Percentiles rank a stretch among this genome's conserved stretches.
phyloP scores from a whole-genome alignment of 1,140 invertebrate species.

The Alviniconcha marisindica region DNA sequence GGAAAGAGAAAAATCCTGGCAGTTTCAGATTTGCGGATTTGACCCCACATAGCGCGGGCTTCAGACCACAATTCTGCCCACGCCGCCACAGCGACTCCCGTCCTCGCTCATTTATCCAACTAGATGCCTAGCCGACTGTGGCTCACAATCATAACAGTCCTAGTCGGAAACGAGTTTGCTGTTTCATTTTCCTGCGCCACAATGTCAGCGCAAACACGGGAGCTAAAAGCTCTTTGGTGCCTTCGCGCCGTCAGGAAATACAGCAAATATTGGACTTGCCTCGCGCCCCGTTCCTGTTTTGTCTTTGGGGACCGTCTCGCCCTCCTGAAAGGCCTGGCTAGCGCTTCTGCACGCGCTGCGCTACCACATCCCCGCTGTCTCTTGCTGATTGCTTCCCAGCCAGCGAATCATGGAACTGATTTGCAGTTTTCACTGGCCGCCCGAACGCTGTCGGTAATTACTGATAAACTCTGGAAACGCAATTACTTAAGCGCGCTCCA shows the following conservation, averaged over 20 bases:
- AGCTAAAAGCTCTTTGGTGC: slow-evolving; percentile 41
- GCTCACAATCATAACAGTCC: slow-evolving; percentile 36
- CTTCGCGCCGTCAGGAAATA: slow-evolving; percentile 40
- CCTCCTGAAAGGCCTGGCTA: neutral
- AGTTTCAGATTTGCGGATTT: too few relatives aligned
- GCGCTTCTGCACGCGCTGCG: neutral
- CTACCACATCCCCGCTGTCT: too few relatives aligned
- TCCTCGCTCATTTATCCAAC: slow-evolving; percentile 45
- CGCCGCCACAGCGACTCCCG: neutral
- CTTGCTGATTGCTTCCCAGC: too few relatives aligned
- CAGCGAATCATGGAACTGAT: slow-evolving; percentile 21
- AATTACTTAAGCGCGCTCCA: slow-evolving; percentile 22
- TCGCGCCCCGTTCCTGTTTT: slow-evolving; percentile 17
- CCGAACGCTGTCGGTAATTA: slow-evolving; percentile 21
- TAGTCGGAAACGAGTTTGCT: slow-evolving; percentile 44
- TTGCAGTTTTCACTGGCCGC: slow-evolving; percentile 34
- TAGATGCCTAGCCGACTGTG: slow-evolving; percentile 35
- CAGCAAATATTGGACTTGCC: slow-evolving; percentile 47
- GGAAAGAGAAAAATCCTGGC: too few relatives aligned
- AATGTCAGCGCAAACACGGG: slow-evolving; percentile 43
- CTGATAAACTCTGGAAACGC: slow-evolving; percentile 31
- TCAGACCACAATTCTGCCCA: slow-evolving; percentile 7
- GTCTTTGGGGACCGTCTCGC: slow-evolving; percentile 12
- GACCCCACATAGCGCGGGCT: too few relatives aligned
- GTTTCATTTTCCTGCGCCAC: slow-evolving; percentile 49